Evolutionary conservation across 2,113 vertebrate species (phyloP), one percentile per base, ranked within the genome.

Genomic region (Neofelis nebulosa): DNA sequence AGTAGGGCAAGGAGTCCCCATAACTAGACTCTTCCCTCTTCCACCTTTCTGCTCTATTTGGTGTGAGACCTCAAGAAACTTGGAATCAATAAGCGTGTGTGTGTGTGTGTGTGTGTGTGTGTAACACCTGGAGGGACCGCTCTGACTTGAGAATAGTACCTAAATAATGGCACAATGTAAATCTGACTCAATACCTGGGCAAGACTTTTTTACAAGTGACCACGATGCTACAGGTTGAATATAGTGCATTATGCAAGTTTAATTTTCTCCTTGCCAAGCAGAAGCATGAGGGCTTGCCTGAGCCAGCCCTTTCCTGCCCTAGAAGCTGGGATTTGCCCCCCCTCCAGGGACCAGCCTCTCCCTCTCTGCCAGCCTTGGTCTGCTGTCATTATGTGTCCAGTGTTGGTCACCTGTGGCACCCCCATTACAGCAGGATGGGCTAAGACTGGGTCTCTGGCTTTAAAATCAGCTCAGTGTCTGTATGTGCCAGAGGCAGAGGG

Each of bases 191-290:
- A 63, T 52, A 50, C 29, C 85, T 87, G 25, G n/a, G 15, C 82
- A n/a, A 79, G 63, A 80, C 27, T 84, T 95, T 84, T 95, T 90
- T 91, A 86, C 16, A 68, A 48, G 21, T 79, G 74, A 89, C 33
- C 61, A 50, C 81, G 80, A 79, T 18, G 41, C 21, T 74, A 6
- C 23, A 86, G 23, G 23, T 31, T 66, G 61, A 79, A 73, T 61
- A 79, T 8, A 89, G 31, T 0, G 4, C 25, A 38, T 41, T 16
- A 18, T 9, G 33, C 41, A 38, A 76, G 41, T 68, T 73, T 74
- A 93, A 31, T 63, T 78, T 74, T 89, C 33, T 66, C 27, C 65
- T 69, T 93, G 48, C 86, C 33, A 76, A 48, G 16, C 21, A 29
- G n/a, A 80, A 3, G 36, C 6, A 50, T 18, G 23, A 79, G 18